A percentile compares a stretch with the other conserved stretches of the same genome.
phyloP scores from a whole-genome alignment of 2,888 invertebrate species.

The Lepidochitona cinerea region DNA sequence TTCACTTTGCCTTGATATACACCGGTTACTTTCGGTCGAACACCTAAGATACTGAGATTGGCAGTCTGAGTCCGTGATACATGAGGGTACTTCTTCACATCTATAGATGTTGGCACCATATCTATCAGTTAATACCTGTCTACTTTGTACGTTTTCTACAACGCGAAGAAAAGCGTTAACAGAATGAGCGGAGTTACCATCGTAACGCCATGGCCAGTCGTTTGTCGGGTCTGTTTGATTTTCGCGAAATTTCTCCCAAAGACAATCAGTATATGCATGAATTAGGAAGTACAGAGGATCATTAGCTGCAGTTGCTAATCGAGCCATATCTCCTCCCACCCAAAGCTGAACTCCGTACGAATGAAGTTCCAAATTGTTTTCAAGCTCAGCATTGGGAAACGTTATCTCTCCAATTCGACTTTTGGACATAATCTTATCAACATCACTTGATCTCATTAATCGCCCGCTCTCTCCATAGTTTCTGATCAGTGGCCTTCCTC shows the following conservation, averaged over 20 bases:
- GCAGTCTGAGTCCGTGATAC: conserved; percentile 33
- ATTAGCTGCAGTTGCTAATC: conserved; percentile 50
- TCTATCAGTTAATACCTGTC: conserved; percentile 39
- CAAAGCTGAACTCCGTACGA: conserved; percentile 57
- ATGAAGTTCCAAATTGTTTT: conserved; percentile 53
- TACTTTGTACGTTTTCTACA: conserved; percentile 44
- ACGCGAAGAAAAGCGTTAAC: conserved; percentile 46
- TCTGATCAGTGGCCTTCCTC: conserved; percentile 46
- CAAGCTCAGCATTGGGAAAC: conserved; percentile 41
- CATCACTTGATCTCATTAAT: conserved; percentile 36
- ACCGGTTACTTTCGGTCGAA: background rate
- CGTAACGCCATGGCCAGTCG: conserved; percentile 43
- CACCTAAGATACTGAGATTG: conserved; percentile 47
- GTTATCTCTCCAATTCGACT: conserved; percentile 35
- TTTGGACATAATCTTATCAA: conserved; percentile 38
- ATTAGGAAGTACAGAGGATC: conserved; percentile 56
- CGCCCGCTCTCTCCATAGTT: conserved; percentile 49
- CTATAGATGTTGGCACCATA: conserved; percentile 26
- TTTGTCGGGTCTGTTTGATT: conserved; percentile 40
- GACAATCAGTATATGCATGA: conserved; percentile 48
- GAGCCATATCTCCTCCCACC: conserved; percentile 55
- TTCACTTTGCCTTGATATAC: conserved; percentile 22
- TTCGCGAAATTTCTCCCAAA: conserved; percentile 49
- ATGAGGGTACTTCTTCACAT: conserved; percentile 27
- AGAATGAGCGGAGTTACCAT: conserved; percentile 33